Evolutionary conservation across 2,113 vertebrate genomes (phyloP), one percentile per base, ranked within the genome.

Genomic region (Mirza zaza): DNA sequence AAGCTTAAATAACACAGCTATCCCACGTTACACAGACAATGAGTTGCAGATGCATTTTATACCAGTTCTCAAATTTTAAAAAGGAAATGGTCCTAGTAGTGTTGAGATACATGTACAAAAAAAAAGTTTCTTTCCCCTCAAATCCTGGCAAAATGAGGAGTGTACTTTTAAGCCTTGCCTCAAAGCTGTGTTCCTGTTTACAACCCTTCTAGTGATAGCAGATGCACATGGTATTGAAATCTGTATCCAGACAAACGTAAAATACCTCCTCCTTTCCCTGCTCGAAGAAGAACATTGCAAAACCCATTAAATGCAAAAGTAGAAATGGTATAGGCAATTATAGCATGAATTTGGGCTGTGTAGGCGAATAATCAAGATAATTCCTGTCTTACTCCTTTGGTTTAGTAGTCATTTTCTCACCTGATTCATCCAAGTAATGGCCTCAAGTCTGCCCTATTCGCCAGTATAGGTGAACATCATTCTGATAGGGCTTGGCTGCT

Each of bases 201-300:
- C 11, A 29, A 20, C 73, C 48, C 65, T 87, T 77, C 76, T 57
- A 87, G 70, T 90, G 77, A 80, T 13, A 94, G 80, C 7, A 42
- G 34, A 59, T 23, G n/a, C 94, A 92, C 79, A 97, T 88, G 92
- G 76, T 48, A 94, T 83, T 95, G 80, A 97, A 91, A 91, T 87
- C 96, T 83, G 79, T 23, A 82, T 45, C 67, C 86, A 34, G 76
- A 73, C 21, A 27, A 73, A 94, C 48, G 34, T 79, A 91, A 93
- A 93, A 91, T 86, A 79, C 27, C 18, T 71, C 48, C 42, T 90
- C 57, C 65, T 84, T 91, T 73, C 61, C 71, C 91, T 83, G n/a
- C n/a, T 73, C 79, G 95, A 42, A 88, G n/a, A 91, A 91, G 91
- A 95, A 59, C 21, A 86, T 8, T 55, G 68, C n/a, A 93, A 94